Base-by-base conservation (phyloP, 2,797 vertebrate genomes). In the Platyrinchus mystaceus region DNA sequence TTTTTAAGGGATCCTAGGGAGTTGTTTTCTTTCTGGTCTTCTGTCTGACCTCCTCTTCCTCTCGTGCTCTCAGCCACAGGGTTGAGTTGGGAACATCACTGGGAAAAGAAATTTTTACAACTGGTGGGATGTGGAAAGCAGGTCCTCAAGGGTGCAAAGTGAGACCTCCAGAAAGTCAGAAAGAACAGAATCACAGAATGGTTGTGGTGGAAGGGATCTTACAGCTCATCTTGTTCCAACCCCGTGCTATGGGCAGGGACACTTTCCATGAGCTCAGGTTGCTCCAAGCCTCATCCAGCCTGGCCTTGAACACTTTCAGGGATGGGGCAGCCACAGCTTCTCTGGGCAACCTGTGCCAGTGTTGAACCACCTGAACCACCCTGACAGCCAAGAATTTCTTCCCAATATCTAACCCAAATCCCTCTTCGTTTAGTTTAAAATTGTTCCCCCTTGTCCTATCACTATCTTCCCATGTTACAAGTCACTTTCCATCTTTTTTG, bases 261-360 rank as follows among this genome's bases (percentile, higher is more conserved):
- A 63, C 24, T 21, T 77, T 0, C 28, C 64, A 34, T 17, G 0
- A 0, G 17, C 17, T 56, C 56, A 50, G 28, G 36, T 0, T 76
- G 32, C 43, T 76, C 49, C 70, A 6, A 55, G 3, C 9, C 41
- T 62, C 1, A 0, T 69, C 49, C 71, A 76, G 0, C 50, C 79
- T 32, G 58, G 28, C 10, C 87, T 70, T 9, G 79, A 21, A 0
- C 71, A 83, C 26, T 41, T 1, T 30, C 80, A 84, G 66, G 44
- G 44, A 41, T 71, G 73, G 66, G 46, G 18, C 66, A 89, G 30
- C 52, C 80, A 1, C 50, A 64, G 64, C 50, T 70, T 2, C 79
- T 89, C 71, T 70, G 79, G n/a, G 28, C 16, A 83, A 30, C 34
- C 24, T 63, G 28, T 64, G 64, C 73, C 79, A 84, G 71, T 34